phyloP scores from a whole-genome alignment of 2,113 vertebrate genomes.

The Leucopsar rothschildi region DNA sequence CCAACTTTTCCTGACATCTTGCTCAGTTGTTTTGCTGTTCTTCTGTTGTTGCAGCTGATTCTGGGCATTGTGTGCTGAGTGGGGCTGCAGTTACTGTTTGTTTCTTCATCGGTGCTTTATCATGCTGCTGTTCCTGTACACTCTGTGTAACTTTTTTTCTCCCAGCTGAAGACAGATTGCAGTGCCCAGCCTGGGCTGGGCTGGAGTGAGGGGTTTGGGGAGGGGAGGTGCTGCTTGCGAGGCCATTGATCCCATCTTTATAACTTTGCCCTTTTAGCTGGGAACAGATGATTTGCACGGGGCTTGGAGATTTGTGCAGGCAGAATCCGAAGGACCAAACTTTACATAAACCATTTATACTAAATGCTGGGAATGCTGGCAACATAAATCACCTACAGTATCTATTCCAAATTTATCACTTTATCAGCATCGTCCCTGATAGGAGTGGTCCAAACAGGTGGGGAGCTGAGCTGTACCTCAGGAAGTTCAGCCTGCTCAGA shows the following conservation, averaged over 20 bases:
- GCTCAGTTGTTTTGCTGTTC: background rate
- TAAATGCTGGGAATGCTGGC: constrained; percentile 69
- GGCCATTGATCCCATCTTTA: constrained; percentile 79
- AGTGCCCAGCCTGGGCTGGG: background rate
- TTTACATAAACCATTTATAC: constrained; percentile 87
- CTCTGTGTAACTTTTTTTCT: background rate
- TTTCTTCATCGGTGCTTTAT: constrained; percentile 54
- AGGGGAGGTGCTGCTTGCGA: constrained; percentile 25
- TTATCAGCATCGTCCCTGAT: constrained; percentile 69
- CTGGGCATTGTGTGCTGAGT: constrained; percentile 11
- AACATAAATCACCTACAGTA: constrained; percentile 81
- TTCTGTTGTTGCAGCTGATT: background rate
- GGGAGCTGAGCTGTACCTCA: constrained; percentile 81
- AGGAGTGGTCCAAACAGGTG: constrained; percentile 76
- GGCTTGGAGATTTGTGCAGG: constrained; percentile 34
- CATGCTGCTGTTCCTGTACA: background rate
- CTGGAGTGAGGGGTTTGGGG: constrained; percentile 41
- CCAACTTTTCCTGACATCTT: constrained; percentile 22
- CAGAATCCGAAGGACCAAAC: constrained; percentile 76
- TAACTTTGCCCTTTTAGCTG: constrained; percentile 79
- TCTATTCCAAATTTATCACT: constrained; percentile 75
- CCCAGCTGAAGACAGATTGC: constrained; percentile 30
- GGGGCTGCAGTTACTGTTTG: constrained; percentile 8
- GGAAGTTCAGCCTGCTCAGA: constrained; percentile 79
- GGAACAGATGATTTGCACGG: constrained; percentile 69